Evolutionary conservation across 2,888 invertebrate genomes (phyloP).

Genomic region (Ctena decussata): DNA sequence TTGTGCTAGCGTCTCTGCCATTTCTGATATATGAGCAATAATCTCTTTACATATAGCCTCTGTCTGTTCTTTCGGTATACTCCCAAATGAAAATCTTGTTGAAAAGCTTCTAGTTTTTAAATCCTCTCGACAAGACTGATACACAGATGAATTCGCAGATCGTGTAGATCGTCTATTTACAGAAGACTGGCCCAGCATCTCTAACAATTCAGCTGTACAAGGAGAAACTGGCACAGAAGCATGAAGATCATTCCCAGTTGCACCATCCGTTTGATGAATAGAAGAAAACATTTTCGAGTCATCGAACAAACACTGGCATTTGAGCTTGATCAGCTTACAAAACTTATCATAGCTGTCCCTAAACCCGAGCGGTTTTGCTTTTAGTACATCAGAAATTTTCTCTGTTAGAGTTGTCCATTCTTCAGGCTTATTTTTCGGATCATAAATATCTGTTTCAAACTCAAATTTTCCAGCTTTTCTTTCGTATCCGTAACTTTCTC

Average conservation of each 20-base stretch:
- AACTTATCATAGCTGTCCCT: constrained; percentile 51
- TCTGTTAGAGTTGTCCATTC: constrained; percentile 80
- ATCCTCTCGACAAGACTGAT: not conserved
- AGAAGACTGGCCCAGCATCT: not conserved
- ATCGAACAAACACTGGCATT: constrained; percentile 51
- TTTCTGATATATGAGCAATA: constrained; percentile 59
- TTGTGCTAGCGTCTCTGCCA: constrained; percentile 49
- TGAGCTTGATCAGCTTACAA: constrained; percentile 42
- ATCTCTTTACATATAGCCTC: constrained; percentile 65
- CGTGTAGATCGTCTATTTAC: not conserved
- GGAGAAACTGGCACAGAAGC: constrained; percentile 42
- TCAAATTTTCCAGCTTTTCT: constrained; percentile 59
- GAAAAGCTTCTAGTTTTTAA: constrained; percentile 19
- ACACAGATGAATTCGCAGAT: not conserved
- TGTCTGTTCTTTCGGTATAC: constrained; percentile 46
- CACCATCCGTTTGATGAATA: too few relatives aligned
- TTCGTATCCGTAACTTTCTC: constrained; percentile 61
- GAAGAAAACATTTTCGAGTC: constrained; percentile 52
- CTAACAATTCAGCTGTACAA: constrained; percentile 5
- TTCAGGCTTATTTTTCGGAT: constrained; percentile 66
- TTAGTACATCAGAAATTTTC: constrained; percentile 63
- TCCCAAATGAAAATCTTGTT: constrained; percentile 56
- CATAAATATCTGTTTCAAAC: constrained; percentile 64
- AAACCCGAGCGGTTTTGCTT: constrained; percentile 49
- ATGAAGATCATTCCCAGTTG: not conserved